Evolutionary conservation across 2,113 vertebrate genomes (phyloP).

Genomic region (Grus americana): DNA sequence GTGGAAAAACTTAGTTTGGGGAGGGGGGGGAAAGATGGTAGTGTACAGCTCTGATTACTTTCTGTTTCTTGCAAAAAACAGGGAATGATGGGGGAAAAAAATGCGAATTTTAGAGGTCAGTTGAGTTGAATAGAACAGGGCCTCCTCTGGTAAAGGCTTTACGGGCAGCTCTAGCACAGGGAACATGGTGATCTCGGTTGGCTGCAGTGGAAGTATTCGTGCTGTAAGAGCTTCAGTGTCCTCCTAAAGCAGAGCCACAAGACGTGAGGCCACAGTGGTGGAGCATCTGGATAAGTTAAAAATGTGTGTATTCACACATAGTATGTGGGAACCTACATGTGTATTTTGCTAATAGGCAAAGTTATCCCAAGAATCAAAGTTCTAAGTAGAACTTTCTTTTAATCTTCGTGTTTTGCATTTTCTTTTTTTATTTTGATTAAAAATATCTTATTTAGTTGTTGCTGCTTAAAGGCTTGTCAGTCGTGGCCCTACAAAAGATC

Average conservation of each 20-base stretch:
- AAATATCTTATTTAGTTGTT: background rate
- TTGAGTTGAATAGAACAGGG: background rate
- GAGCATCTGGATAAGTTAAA: background rate
- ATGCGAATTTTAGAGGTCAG: background rate
- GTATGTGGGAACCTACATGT: rapidly evolving
- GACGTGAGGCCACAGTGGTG: background rate
- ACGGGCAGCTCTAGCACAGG: background rate
- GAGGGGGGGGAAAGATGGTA: background rate
- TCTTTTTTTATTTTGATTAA: background rate
- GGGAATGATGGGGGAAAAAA: background rate
- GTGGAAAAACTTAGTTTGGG: background rate
- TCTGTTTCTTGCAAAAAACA: background rate
- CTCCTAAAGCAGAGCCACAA: background rate
- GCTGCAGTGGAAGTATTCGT: background rate
- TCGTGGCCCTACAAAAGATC: background rate
- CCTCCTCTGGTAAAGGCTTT: background rate
- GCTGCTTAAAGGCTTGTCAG: background rate
- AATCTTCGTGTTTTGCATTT: background rate
- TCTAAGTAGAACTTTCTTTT: background rate
- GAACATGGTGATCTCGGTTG: rapidly evolving
- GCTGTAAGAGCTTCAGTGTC: background rate
- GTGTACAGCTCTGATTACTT: background rate
- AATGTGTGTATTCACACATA: background rate
- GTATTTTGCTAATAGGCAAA: background rate
- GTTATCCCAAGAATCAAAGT: background rate